Percentiles rank a stretch among this genome's conserved stretches.
These are phyloP conservation scores for Acleris emargana DNA, from an alignment of 2,888 invertebrate species.

Conservation along the genomic window DNA sequence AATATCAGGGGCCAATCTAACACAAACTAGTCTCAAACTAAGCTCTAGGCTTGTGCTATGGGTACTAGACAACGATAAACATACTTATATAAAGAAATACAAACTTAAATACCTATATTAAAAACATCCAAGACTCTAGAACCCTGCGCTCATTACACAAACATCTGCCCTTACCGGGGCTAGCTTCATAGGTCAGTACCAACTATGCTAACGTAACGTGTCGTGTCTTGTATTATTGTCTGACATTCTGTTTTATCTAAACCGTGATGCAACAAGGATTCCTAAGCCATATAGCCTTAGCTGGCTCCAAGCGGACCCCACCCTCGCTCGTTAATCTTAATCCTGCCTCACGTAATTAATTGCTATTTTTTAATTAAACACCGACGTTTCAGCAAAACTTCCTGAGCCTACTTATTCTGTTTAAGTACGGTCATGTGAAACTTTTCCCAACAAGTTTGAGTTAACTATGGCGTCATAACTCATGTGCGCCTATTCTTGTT, in stretches of 20 bases:
- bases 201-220: too few relatives aligned
- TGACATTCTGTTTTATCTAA: neutral
- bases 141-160: too few relatives aligned
- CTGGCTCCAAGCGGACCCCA: constrained; percentile 20
- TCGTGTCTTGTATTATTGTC: neutral
- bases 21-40: too few relatives aligned
- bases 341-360: constrained; percentile 35
- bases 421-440: constrained; percentile 1
- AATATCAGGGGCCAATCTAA: too few relatives aligned
- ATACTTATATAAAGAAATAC: too few relatives aligned
- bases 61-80: too few relatives aligned
- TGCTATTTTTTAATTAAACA: constrained; percentile 37
- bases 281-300: too few relatives aligned
- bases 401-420: constrained; percentile 3
- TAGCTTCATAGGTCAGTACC: too few relatives aligned
- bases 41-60: too few relatives aligned
- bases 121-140: too few relatives aligned
- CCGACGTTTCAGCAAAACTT: constrained; percentile 23
- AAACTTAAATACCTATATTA: too few relatives aligned
- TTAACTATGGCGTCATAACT: neutral
- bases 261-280: neutral
- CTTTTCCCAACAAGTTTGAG: neutral
- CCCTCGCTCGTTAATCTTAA: constrained; percentile 28
- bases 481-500: neutral
- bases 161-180: too few relatives aligned